These are phyloP conservation scores for Phylloscopus trochiloides DNA, from an alignment of 2,113 vertebrate species.

Conservation along the genomic window DNA sequence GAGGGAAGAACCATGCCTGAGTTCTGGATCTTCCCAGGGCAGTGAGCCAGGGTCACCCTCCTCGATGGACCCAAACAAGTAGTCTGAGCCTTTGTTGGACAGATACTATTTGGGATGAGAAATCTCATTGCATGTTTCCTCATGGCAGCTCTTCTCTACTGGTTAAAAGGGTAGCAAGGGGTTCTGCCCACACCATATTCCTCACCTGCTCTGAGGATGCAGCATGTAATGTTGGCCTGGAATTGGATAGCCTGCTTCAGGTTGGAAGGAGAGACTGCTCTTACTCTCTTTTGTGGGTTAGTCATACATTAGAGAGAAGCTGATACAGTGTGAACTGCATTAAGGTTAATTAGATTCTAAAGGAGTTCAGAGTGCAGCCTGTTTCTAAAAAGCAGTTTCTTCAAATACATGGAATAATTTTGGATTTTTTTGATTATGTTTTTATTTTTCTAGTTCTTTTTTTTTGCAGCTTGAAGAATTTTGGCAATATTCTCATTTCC, in stretches of 20 bases:
- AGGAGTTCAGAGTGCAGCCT: background rate
- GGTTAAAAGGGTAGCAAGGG: background rate
- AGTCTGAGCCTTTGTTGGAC: background rate
- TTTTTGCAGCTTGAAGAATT: background rate
- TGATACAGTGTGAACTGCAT: background rate
- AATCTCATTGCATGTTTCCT: background rate
- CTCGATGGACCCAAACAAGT: background rate
- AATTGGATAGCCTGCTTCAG: background rate
- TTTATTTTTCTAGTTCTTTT: background rate
- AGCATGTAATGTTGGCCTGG: background rate
- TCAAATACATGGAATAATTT: background rate
- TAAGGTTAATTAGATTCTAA: slow-evolving; percentile 9
- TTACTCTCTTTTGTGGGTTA: background rate
- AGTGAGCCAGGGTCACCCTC: background rate
- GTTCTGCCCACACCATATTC: background rate
- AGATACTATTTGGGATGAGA: background rate
- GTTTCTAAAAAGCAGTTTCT: background rate
- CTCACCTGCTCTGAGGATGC: background rate
- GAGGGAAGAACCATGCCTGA: background rate
- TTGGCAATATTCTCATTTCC: background rate
- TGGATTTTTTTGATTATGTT: background rate
- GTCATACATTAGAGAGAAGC: background rate
- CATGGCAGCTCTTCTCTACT: background rate
- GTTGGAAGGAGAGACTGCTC: background rate
- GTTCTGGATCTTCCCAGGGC: background rate